Percentiles rank a stretch among this genome's conserved stretches.
Evolutionary conservation across 2,113 vertebrate genomes (phyloP).

Genomic region (Tetrax tetrax): DNA sequence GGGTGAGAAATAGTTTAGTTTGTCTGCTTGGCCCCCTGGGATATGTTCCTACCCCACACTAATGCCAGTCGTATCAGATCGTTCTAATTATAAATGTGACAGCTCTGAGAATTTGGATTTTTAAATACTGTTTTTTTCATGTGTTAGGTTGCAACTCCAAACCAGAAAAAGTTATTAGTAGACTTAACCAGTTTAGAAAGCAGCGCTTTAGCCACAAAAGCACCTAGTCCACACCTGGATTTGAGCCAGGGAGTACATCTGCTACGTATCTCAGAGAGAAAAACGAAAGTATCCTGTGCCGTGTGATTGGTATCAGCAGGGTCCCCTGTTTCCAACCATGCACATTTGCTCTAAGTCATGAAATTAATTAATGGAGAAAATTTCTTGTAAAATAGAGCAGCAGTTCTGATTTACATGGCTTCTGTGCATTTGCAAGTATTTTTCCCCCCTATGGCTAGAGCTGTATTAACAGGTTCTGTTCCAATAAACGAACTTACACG

Average conservation of each 20-base stretch:
- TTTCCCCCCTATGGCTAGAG: slow-evolving; percentile 5
- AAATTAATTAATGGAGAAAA: slow-evolving; percentile 77
- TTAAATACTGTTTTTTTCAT: slow-evolving; percentile 26
- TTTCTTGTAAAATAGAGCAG: slow-evolving; percentile 70
- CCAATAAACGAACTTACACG: not conserved
- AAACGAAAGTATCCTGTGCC: slow-evolving; percentile 29
- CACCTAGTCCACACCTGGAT: slow-evolving; percentile 35
- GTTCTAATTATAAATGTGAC: slow-evolving; percentile 58
- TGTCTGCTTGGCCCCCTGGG: slow-evolving; percentile 59
- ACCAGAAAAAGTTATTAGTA: slow-evolving; percentile 41
- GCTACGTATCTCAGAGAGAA: slow-evolving; percentile 50
- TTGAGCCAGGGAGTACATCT: slow-evolving; percentile 48
- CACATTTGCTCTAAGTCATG: slow-evolving; percentile 73
- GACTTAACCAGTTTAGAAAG: slow-evolving; percentile 45
- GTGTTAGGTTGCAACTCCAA: not conserved
- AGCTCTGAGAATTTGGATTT: slow-evolving; percentile 48
- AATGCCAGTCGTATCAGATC: slow-evolving; percentile 34
- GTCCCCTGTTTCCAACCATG: slow-evolving; percentile 63
- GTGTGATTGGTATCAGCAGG: slow-evolving; percentile 72
- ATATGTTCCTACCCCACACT: slow-evolving; percentile 53
- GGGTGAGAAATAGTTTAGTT: slow-evolving; percentile 64
- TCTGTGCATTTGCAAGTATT: slow-evolving; percentile 56
- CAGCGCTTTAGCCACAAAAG: slow-evolving; percentile 47
- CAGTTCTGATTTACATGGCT: slow-evolving; percentile 67
- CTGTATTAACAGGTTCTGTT: slow-evolving; percentile 36